Base-by-base conservation (phyloP, 2,888 invertebrate species). In the Conus canariensis region DNA sequence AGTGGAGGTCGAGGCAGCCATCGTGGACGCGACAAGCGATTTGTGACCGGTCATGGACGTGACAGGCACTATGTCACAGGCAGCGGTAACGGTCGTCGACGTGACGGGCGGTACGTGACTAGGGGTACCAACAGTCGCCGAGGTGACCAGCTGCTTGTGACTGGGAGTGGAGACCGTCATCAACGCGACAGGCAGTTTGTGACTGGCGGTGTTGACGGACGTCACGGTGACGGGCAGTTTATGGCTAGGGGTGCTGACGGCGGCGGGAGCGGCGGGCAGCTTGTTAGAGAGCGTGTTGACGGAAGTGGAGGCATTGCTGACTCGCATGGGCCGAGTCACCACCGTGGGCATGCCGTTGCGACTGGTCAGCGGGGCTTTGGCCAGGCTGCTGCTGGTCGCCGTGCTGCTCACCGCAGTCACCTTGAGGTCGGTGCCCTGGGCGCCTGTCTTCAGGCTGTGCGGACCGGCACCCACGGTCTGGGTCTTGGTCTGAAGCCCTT, bases 261-360 rank as follows among this genome's bases (percentile, higher is more conserved):
- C n/a, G n/a, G 22, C 9, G 2, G 8, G 5, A 7, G 74, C 0
- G 22, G 9, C 83, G 10, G 87, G 64, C 56, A 70, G 85, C 19
- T 67, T 89, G 22, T 89, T 67, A 14, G 19, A 64, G n/a, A 89
- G 83, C 10, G 89, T 89, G 89, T 85, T 89, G 85, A 85, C 89
- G 45, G 89, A 89, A 9, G 85, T 89, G 58, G 74, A 14, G 9
- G 85, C 85, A 60, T 89, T 89, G 85, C 22, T 83, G 25, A 89
- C 74, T 3, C 89, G 67, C 19, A 67, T 16, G 56, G 83, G 83
- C 22, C 83, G 64, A 10, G 89, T 74, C 14, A 89, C 89, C 67
- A 89, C 89, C 8, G 85, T 64, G 22, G 89, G 85, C 89, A 89
- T 89, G 25, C 89, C 89, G 30, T 89, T 89, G 2, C 85, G 45